phyloP scores from a whole-genome alignment of 2,888 invertebrate species.

The Idaea aversata region DNA sequence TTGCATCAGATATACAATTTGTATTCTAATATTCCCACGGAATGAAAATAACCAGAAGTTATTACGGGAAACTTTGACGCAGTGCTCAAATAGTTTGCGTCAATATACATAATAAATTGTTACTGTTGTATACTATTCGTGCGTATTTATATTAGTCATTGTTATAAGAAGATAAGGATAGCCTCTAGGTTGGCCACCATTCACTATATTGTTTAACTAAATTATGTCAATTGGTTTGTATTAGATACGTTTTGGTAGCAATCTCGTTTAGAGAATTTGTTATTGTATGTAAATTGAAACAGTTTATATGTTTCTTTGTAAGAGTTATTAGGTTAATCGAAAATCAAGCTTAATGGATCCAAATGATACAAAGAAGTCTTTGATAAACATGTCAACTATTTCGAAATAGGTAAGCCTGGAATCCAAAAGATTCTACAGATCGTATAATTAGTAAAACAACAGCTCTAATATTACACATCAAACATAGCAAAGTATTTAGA shows the following conservation, averaged over 20 bases:
- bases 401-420: neutral
- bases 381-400: neutral
- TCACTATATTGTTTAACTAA: slow-evolving; percentile 31
- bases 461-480: neutral
- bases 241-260: neutral
- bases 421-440: neutral
- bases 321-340: neutral
- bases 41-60: neutral
- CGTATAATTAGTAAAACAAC: neutral
- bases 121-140: slow-evolving; percentile 21
- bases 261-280: neutral
- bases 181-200: slow-evolving; percentile 40
- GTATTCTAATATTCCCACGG: neutral
- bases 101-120: slow-evolving; percentile 18
- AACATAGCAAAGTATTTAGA: neutral
- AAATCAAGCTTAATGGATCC: neutral
- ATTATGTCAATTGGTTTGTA: slow-evolving; percentile 1
- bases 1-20: neutral
- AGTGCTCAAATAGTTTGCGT: slow-evolving; percentile 21
- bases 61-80: slow-evolving; percentile 11
- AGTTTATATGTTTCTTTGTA: neutral
- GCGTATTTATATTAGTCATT: slow-evolving; percentile 38
- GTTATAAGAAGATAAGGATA: slow-evolving; percentile 48
- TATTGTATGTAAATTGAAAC: neutral
- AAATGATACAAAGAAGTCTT: neutral